Evolutionary conservation across 23 tunicate genomes (phyloP), one percentile per base, ranked within the genome.

Genomic region (Phallusia fumigata): DNA sequence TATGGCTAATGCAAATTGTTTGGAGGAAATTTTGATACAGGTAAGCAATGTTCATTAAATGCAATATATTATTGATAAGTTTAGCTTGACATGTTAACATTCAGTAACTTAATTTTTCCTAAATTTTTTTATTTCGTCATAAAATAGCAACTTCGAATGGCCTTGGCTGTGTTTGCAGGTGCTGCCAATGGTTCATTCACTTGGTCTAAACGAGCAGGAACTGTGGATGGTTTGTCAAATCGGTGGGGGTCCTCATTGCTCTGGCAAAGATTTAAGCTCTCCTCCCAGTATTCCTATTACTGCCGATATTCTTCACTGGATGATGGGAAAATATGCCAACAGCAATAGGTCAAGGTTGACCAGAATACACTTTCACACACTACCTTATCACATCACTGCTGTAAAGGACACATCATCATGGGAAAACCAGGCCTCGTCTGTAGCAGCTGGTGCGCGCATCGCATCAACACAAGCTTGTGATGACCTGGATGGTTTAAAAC

Each of bases 161-260:
- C 5, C 5, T 3, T 40, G 5, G 47, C 10, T 58, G 28, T 26
- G 64, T 74, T 35, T 86, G 32, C 53, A 90, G 95, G 86, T 90
- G 2, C 77, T 90, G 76, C 84, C 86, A 5, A 22, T 82, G 52
- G 88, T 86, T 40, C 83, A 89, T 79, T 94, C 98, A 36, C 81
- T 94, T 19, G 98, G 98, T 5, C 77, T 94, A 26, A 94, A 94
- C 49, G 98, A 94, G 79, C 98, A 94, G 49, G 98, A 94, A 65
- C 52, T 94, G 76, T 94, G 98, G 98, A 31, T 89, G 83, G 40
- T 89, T 13, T 94, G 98, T 64, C 81, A 80, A 74, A 77, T 75
- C 0, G 85, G 65, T 30, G 83, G 86, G 22, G 93, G 94, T 10
- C 93, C 93, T 12, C 90, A 89, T 53, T 89, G 94, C 79, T 11